Conservation (phyloP, 2,113 vertebrate genomes). For the Malurus alboscapulatus region DNA sequence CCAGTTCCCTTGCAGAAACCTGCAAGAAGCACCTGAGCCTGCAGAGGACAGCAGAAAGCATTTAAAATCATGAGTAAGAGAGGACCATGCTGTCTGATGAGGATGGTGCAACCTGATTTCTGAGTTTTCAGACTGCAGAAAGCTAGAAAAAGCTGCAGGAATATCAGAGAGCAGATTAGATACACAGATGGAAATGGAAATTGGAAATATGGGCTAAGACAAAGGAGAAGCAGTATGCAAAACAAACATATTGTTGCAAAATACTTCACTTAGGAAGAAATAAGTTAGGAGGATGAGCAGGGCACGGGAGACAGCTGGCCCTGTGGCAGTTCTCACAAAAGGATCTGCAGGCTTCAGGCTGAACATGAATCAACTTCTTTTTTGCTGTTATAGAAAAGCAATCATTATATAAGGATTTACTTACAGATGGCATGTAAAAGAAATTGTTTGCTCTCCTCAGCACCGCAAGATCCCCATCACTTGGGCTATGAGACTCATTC, state of each 20-base stretch:
- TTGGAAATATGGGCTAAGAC: background rate
- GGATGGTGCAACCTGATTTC: background rate
- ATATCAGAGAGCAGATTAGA: background rate
- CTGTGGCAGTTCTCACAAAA: background rate
- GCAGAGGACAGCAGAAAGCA: background rate
- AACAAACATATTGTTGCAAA: slow-evolving; percentile 26
- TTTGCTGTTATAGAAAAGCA: slow-evolving; percentile 2
- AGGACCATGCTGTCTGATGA: background rate
- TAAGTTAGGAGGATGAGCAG: background rate
- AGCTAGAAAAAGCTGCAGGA: background rate
- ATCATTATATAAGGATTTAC: background rate
- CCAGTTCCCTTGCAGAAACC: background rate
- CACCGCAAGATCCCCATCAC: background rate
- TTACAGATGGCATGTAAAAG: background rate
- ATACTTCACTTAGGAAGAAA: slow-evolving; percentile 6
- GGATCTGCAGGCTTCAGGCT: background rate
- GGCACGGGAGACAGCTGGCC: slow-evolving; percentile 2
- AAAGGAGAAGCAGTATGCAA: background rate
- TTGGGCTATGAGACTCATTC: background rate
- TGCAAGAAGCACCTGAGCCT: background rate
- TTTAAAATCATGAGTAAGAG: background rate
- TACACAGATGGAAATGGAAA: background rate
- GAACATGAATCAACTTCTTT: slow-evolving; percentile 27
- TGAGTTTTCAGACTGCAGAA: background rate
- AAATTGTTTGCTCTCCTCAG: background rate